A percentile compares a stretch with the other conserved stretches of the same genome.
Conservation (phyloP, 2,113 vertebrate species). For the Bujurquina vittata region DNA sequence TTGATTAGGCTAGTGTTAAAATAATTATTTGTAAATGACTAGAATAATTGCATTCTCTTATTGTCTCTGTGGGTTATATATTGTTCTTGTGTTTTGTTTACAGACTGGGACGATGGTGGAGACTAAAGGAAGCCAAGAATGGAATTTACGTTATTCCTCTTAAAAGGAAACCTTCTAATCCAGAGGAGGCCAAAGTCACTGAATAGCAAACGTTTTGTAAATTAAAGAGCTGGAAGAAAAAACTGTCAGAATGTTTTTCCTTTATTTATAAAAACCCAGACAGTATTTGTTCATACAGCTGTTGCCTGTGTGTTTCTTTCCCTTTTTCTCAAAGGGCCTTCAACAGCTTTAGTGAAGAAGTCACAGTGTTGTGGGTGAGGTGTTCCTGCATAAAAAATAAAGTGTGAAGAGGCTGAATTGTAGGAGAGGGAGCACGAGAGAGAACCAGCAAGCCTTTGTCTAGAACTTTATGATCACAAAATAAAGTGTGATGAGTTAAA, state of each 20-base stretch:
- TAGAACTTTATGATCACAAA: background rate
- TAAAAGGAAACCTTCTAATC: slow-evolving; percentile 66
- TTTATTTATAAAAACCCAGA: background rate
- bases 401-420: background rate
- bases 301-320: background rate
- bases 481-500: background rate
- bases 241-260: background rate
- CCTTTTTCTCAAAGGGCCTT: background rate
- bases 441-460: no score
- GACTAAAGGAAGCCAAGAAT: slow-evolving; percentile 82
- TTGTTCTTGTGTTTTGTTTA: slow-evolving; percentile 12
- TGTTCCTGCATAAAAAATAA: background rate
- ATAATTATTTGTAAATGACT: background rate
- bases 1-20: background rate
- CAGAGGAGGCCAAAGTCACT: slow-evolving; percentile 43
- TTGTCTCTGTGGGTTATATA: background rate
- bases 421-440: background rate
- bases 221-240: slow-evolving; percentile 48
- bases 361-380: background rate
- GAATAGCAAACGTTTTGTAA: slow-evolving; percentile 51
- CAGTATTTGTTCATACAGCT: background rate
- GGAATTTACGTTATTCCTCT: slow-evolving; percentile 83
- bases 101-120: slow-evolving; percentile 84
- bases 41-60: no score
- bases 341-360: background rate